Evolutionary conservation across 2,797 vertebrate genomes (phyloP), one percentile per base, ranked within the genome.

Genomic region (Chrysocyon brachyurus): DNA sequence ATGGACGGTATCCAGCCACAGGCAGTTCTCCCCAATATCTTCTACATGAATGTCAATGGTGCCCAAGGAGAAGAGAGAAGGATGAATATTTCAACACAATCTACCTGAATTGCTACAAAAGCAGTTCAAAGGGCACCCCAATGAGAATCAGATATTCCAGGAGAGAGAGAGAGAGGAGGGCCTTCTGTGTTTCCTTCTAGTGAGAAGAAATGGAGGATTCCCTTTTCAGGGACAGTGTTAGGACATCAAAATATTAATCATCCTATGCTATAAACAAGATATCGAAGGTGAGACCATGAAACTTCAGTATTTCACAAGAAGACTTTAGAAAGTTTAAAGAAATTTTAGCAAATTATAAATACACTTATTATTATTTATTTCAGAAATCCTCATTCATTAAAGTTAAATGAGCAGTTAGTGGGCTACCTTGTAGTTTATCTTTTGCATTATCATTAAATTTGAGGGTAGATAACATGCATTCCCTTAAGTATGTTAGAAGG

Each of bases 311-410:
- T 70, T 96, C 52, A 54, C 33, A 87, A 64, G 31, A 79, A 94
- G 16, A 24, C 21, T 90, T 78, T 19, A 0, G 54, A 88, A 59
- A 91, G 36, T 64, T 77, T 96, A 89, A 94, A 85, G 21, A 92
- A 73, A 56, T 16, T 81, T 82, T 90, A 91, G 56, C 8, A 93
- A 78, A 77, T 95, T 90, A 78, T 68, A 95, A 92, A 24, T 72
- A 81, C 66, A 96, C 52, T 84, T 88, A 86, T 79, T 92, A 64
- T 94, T 96, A 90, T 83, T 96, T 93, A 78, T 96, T 92, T 66
- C 89, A 89, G 64, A 96, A 73, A 96, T 91, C 77, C 96, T 75
- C 93, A 96, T 93, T 90, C 19, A 54, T 95, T 89, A 78, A 96
- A 95, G 78, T 70, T 73, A 96, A 96, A 93, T 82, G 91, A 90